Base-by-base conservation (phyloP, 2,888 invertebrate species). In the Epistrophe grossulariae region DNA sequence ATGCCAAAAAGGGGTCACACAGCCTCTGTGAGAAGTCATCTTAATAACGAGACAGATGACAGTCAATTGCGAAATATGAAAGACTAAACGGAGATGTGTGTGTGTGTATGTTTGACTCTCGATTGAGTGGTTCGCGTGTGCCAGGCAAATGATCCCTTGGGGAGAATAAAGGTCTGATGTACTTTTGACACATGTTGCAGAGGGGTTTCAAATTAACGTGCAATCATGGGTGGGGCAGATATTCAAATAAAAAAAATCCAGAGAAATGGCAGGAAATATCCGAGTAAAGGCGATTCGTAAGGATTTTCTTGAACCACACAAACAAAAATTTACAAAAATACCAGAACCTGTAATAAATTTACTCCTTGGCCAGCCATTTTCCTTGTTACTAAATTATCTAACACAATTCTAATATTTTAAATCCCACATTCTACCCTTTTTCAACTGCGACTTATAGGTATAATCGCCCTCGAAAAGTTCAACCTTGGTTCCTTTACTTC, bases 21-120 rank as follows among this genome's bases (percentile, higher is more conserved):
- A 48, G 35, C 5, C 45, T n/a, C 55, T 52, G 64, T 79, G 64
- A 79, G 35, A 35, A 82, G 85, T 82, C 85, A 59, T 79, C 82
- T 52, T 60, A 66, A 60, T 79, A 79, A 87, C 79, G 71, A 76
- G 82, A 83, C 82, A 83, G 52, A 87, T 87, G 87, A 87, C 87
- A 87, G 78, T 38, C 82, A 81, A 82, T 85, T 82, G 70, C 74
- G 43, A 57, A 66, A 57, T 50, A 59, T 76, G 66, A 10, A 24
- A 52, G 10, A 50, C 50, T 50, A 24, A 4, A 13, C 24, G 11
- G 11, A 5, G 13, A 24, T 19, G 52, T 15, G 15, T 48, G 45
- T 50, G 45, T 17, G 62, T 17, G 78, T 45, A 55, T 57, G 24
- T 24, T n/a, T 45, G 28, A 43, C 50, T 66, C 62, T 72, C 76